Percentiles rank a stretch among this genome's conserved stretches.
phyloP scores from a whole-genome alignment of 1,140 invertebrate genomes.

The Drosophila watanabei region DNA sequence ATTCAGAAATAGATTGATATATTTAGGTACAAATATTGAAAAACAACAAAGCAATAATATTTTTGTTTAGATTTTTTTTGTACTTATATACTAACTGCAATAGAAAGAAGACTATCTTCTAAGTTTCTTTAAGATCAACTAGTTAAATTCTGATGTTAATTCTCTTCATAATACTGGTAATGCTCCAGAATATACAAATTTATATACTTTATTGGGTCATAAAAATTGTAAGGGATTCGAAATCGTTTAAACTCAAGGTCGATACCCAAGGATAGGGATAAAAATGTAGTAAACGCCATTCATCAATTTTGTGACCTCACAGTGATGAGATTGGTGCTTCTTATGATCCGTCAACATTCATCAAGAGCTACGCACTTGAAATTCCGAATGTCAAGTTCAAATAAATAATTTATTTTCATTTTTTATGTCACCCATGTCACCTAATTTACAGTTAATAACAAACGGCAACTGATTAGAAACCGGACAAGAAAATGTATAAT shows the following conservation, averaged over 20 bases:
- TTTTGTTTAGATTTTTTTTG: too few species aligned
- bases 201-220: too few species aligned
- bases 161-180: too few species aligned
- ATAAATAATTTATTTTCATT: slow-evolving; percentile 2
- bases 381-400: slow-evolving; percentile 5
- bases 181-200: too few species aligned
- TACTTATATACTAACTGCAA: too few species aligned
- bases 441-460: slow-evolving; percentile 7
- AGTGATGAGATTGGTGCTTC: background rate
- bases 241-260: background rate
- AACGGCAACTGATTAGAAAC: background rate
- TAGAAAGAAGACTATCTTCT: too few species aligned
- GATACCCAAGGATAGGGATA: background rate
- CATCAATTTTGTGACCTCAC: background rate
- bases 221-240: background rate
- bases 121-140: too few species aligned
- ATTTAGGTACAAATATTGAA: too few species aligned
- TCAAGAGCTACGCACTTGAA: background rate
- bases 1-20: too few species aligned
- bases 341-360: background rate
- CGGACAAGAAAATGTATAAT: background rate
- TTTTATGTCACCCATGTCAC: background rate
- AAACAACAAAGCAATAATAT: too few species aligned
- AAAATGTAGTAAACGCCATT: background rate
- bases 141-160: too few species aligned